Evolutionary conservation across 1,140 invertebrate genomes (phyloP).

Genomic region (Drosophila pachea): DNA sequence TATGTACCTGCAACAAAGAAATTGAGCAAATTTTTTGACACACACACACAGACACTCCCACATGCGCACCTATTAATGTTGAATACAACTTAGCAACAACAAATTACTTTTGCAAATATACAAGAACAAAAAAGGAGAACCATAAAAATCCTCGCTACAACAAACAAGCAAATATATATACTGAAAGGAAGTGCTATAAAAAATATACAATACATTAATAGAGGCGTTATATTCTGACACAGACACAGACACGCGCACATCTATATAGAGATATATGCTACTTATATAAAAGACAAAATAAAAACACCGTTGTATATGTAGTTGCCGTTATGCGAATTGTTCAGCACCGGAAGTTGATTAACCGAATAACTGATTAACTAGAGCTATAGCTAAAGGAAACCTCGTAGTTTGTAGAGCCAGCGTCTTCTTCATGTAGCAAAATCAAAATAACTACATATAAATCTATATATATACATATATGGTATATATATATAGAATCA

Average conservation of each 20-base stretch:
- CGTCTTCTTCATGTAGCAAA: conserved; percentile 60
- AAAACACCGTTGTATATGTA: conserved; percentile 41
- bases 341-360: conserved; percentile 46
- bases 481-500: conserved; percentile 15
- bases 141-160: conserved; percentile 41
- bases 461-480: background rate
- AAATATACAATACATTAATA: conserved; percentile 28
- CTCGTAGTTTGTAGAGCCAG: conserved; percentile 71
- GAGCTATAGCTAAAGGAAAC: conserved; percentile 72
- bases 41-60: conserved; percentile 14
- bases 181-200: conserved; percentile 51
- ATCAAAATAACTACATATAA: conserved; percentile 58
- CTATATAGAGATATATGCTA: conserved; percentile 36
- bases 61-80: conserved; percentile 21
- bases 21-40: conserved; percentile 58
- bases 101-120: conserved; percentile 73
- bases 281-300: conserved; percentile 32
- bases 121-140: conserved; percentile 22
- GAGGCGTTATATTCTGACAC: conserved; percentile 39
- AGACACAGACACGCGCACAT: conserved; percentile 10
- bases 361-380: conserved; percentile 37
- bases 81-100: conserved; percentile 44
- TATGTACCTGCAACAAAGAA: conserved; percentile 74
- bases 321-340: conserved; percentile 62
- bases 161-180: conserved; percentile 26